Conservation (phyloP, 2,113 vertebrate genomes). For the Phalacrocorax aristotelis region DNA sequence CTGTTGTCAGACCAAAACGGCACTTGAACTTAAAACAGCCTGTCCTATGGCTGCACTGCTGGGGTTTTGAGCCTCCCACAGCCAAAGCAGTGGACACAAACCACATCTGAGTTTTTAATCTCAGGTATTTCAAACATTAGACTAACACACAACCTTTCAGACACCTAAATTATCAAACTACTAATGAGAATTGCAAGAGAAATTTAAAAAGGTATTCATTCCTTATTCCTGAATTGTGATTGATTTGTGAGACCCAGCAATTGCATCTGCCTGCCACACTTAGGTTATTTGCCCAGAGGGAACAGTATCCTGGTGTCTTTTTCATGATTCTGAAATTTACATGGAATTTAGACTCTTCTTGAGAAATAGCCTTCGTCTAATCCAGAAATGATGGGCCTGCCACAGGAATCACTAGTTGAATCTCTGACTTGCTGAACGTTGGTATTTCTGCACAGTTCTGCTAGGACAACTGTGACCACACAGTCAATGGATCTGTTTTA, state of each 20-base stretch:
- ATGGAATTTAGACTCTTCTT: not conserved
- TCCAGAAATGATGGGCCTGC: not conserved
- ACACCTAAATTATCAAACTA: not conserved
- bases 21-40: not conserved
- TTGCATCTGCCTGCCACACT: not conserved
- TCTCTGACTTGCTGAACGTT: not conserved
- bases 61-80: not conserved
- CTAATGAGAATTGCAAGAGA: not conserved
- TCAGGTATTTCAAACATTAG: not conserved
- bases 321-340: not conserved
- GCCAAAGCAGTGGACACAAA: not conserved
- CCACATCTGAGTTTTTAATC: not conserved
- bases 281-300: not conserved
- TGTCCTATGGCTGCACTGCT: fast-evolving
- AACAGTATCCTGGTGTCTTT: not conserved
- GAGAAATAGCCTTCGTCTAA: not conserved
- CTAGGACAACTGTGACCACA: not conserved
- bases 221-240: not conserved
- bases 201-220: not conserved
- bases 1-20: not conserved
- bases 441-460: not conserved
- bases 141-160: not conserved
- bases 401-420: not conserved
- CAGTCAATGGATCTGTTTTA: not conserved
- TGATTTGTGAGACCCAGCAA: not conserved